These are phyloP conservation scores for Trisateles emortualis DNA, from an alignment of 2,888 invertebrate genomes.

Conservation along the genomic window DNA sequence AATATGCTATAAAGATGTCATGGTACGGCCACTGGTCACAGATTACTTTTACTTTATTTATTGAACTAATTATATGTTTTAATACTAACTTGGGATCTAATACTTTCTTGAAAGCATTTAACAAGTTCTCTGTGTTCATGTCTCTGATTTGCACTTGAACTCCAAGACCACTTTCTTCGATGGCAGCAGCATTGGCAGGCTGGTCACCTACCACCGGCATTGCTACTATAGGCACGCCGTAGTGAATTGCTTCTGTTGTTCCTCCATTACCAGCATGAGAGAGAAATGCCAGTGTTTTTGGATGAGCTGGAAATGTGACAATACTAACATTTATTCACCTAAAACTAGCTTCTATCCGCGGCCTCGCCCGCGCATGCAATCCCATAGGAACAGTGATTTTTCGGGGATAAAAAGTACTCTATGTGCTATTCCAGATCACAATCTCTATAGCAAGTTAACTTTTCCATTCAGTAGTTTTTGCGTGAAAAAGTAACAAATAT, in stretches of 20 bases:
- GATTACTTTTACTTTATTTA: too few species aligned
- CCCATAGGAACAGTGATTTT: too few species aligned
- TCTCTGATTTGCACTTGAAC: constrained; percentile 75
- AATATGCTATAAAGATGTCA: too few species aligned
- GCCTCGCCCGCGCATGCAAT: too few species aligned
- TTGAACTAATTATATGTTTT: not conserved
- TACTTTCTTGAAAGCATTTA: constrained; percentile 83
- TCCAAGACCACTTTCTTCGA: constrained; percentile 86
- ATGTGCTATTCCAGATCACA: too few species aligned
- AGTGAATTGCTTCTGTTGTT: constrained; percentile 87
- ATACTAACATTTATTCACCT: too few species aligned
- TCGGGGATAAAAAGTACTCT: too few species aligned
- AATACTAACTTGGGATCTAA: constrained; percentile 83
- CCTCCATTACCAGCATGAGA: constrained; percentile 88
- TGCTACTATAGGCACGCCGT: constrained; percentile 87
- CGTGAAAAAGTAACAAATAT: too few species aligned
- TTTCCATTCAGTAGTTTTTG: too few species aligned
- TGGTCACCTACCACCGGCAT: constrained; percentile 88
- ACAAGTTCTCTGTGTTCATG: constrained; percentile 81
- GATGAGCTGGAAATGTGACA: constrained; percentile 82
- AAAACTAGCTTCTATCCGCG: too few species aligned
- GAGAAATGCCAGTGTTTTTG: constrained; percentile 87
- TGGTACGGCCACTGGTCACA: too few species aligned
- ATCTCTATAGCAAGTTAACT: too few species aligned
- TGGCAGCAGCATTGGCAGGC: constrained; percentile 84